Evolutionary conservation across 92 coral and sea anemone species (phyloP).

Genomic region (Palythoa caribaeorum): DNA sequence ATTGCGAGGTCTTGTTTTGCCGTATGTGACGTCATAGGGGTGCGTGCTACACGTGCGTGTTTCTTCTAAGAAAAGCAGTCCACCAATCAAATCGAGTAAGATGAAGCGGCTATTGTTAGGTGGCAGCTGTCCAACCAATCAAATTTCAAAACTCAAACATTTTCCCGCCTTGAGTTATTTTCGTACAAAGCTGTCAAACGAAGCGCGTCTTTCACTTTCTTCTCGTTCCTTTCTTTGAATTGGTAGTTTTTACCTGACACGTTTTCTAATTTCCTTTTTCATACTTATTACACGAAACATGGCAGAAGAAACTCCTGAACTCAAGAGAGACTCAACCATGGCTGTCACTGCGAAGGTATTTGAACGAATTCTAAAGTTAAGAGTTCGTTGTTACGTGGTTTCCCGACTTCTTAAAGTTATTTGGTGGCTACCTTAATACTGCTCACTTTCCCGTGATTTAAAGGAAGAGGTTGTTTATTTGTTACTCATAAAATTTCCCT

Average conservation of each 20-base stretch:
- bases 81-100: neutral
- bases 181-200: constrained; percentile 49
- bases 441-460: constrained; percentile 19
- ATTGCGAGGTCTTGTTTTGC: no score
- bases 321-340: constrained; percentile 93
- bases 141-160: constrained; percentile 13
- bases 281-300: constrained; percentile 45
- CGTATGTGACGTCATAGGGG: constrained; percentile 11
- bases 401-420: neutral
- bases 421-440: constrained; percentile 4
- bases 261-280: constrained; percentile 20
- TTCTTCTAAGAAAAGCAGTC: neutral
- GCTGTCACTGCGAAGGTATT: constrained; percentile 93
- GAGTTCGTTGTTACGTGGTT: neutral
- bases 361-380: neutral
- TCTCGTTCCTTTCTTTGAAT: constrained; percentile 60
- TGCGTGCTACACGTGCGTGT: constrained; percentile 21
- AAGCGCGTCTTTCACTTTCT: constrained; percentile 74
- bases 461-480: neutral
- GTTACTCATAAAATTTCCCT: neutral
- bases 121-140: constrained; percentile 19
- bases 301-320: constrained; percentile 93
- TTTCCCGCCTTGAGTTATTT: constrained; percentile 86
- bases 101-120: neutral
- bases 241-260: constrained; percentile 27